Evolutionary conservation across 2,888 invertebrate genomes (phyloP).

Genomic region (Ophion ellenae): DNA sequence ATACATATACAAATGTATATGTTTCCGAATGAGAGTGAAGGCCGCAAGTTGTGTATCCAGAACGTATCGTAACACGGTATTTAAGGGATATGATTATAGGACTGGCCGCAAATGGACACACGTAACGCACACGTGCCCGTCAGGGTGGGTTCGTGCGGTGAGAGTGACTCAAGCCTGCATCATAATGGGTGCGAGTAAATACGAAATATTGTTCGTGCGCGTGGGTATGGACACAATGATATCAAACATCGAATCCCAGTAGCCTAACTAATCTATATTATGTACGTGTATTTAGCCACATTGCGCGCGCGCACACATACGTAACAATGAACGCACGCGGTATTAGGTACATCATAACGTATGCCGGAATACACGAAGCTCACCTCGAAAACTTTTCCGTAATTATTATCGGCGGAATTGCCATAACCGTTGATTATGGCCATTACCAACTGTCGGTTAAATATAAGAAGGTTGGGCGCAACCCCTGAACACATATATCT

Average conservation of each 20-base stretch:
- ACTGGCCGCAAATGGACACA: conserved; percentile 25
- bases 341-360: conserved; percentile 39
- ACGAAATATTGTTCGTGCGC: conserved; percentile 22
- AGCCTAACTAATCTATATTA: not conserved
- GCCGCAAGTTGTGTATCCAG: conserved; percentile 22
- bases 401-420: conserved; percentile 81
- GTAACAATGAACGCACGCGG: conserved; percentile 23
- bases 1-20: not conserved
- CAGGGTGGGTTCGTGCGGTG: conserved; percentile 56
- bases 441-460: conserved; percentile 82
- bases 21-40: conserved; percentile 20
- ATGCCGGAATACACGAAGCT: conserved; percentile 40
- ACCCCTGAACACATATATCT: conserved; percentile 10
- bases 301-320: not conserved
- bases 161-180: conserved; percentile 32
- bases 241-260: conserved; percentile 45
- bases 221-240: conserved; percentile 4
- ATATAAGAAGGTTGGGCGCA: conserved; percentile 79
- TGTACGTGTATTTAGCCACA: too few species aligned
- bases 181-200: conserved; percentile 40
- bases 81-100: conserved; percentile 46
- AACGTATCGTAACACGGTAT: conserved; percentile 14
- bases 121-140: conserved; percentile 40
- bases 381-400: conserved; percentile 70
- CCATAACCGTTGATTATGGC: conserved; percentile 83